Conservation (phyloP, 1,140 invertebrate species). For the Drosophila repleta region DNA sequence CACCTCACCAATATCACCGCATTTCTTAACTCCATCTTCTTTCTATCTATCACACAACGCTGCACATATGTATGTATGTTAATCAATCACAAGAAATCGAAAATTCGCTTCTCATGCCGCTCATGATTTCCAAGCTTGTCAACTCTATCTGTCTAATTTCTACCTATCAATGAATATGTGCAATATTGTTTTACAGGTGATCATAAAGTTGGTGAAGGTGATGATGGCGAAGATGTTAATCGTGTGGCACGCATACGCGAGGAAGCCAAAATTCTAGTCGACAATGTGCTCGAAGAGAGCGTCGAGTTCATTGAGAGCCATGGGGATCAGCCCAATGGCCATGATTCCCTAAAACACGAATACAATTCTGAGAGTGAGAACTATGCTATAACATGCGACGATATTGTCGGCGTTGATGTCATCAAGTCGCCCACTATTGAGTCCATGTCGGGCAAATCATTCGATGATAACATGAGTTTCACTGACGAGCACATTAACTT, state of each 20-base stretch:
- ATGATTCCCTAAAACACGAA: slow-evolving; percentile 64
- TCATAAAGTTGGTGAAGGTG: slow-evolving; percentile 69
- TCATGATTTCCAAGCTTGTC: slow-evolving; percentile 65
- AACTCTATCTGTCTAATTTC: slow-evolving; percentile 53
- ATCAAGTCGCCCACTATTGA: slow-evolving; percentile 84
- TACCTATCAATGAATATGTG: slow-evolving; percentile 71
- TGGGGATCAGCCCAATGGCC: slow-evolving; percentile 67
- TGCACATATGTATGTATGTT: slow-evolving; percentile 44
- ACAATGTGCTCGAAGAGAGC: slow-evolving; percentile 82
- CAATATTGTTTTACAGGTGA: slow-evolving; percentile 79
- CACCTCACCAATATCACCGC: slow-evolving; percentile 66
- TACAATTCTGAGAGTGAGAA: slow-evolving; percentile 84
- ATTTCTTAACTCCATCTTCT: slow-evolving; percentile 53
- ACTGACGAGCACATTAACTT: slow-evolving; percentile 77
- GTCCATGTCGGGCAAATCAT: slow-evolving; percentile 84
- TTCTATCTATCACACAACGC: slow-evolving; percentile 38
- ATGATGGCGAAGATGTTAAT: slow-evolving; percentile 57
- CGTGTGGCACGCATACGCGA: slow-evolving; percentile 68
- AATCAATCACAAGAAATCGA: slow-evolving; percentile 14
- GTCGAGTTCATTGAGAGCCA: slow-evolving; percentile 75
- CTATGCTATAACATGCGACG: slow-evolving; percentile 83
- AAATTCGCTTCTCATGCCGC: slow-evolving; percentile 51
- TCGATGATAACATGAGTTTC: slow-evolving; percentile 83
- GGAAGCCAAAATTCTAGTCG: slow-evolving; percentile 81
- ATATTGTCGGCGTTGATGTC: slow-evolving; percentile 80